A percentile compares a stretch with the other conserved stretches of the same genome.
Evolutionary conservation across 2,797 vertebrate genomes (phyloP).

Genomic region (Spinibarbus caldwelli): DNA sequence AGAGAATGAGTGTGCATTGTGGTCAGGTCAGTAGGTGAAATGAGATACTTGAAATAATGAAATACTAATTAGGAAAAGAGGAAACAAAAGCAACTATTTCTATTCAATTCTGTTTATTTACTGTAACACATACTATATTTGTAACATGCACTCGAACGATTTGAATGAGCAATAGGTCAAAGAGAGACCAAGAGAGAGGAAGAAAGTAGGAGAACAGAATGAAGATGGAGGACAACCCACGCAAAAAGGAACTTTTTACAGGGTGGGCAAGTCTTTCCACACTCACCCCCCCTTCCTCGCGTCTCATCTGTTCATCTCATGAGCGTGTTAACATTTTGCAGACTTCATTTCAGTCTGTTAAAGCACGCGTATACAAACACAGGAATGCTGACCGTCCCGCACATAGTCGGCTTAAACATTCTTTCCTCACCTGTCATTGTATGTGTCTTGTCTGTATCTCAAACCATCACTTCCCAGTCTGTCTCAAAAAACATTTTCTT

Average conservation of each 20-base stretch:
- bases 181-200: slow-evolving; percentile 62
- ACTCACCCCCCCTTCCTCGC: slow-evolving; percentile 55
- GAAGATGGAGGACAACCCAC: slow-evolving; percentile 70
- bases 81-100: not conserved
- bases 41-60: slow-evolving; percentile 51
- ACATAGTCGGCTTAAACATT: slow-evolving; percentile 82
- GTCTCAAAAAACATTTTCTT: slow-evolving; percentile 51
- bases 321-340: slow-evolving; percentile 76
- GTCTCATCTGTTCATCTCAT: slow-evolving; percentile 71
- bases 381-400: slow-evolving; percentile 61
- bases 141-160: slow-evolving; percentile 62
- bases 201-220: slow-evolving; percentile 37
- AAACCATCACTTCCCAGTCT: slow-evolving; percentile 41
- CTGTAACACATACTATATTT: slow-evolving; percentile 58
- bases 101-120: slow-evolving; percentile 13
- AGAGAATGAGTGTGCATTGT: slow-evolving; percentile 33
- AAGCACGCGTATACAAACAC: slow-evolving; percentile 36
- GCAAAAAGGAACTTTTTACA: slow-evolving; percentile 81
- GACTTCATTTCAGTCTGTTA: slow-evolving; percentile 69
- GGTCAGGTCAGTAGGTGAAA: slow-evolving; percentile 37
- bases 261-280: slow-evolving; percentile 80
- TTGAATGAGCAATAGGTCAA: slow-evolving; percentile 77
- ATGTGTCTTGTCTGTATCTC: slow-evolving; percentile 71
- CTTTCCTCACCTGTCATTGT: slow-evolving; percentile 82
- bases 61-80: slow-evolving; percentile 53